Evolutionary conservation across 2,888 invertebrate species (phyloP).

Genomic region (Idaea aversata): DNA sequence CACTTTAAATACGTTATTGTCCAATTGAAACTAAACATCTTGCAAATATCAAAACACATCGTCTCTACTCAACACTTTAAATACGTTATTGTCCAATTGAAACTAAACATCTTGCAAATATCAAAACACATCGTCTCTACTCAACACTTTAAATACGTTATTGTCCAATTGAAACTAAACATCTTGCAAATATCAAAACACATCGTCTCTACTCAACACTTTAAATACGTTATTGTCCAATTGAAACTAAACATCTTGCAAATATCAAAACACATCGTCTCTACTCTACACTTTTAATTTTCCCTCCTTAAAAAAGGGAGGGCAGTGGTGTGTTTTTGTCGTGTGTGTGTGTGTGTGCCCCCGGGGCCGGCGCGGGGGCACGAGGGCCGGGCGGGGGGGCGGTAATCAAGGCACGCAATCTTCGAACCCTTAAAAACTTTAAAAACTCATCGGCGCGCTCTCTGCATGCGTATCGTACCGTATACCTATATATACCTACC

Average conservation of each 20-base stretch:
- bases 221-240: neutral
- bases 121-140: too few relatives aligned
- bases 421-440: slow-evolving; percentile 83
- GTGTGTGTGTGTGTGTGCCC: slow-evolving; percentile 55
- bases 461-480: slow-evolving; percentile 39
- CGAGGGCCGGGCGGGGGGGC: slow-evolving; percentile 45
- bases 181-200: too few relatives aligned
- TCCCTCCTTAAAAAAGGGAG: slow-evolving; percentile 80
- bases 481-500: slow-evolving; percentile 14
- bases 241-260: slow-evolving; percentile 47
- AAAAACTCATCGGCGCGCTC: slow-evolving; percentile 73
- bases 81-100: too few relatives aligned
- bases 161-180: too few relatives aligned
- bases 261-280: slow-evolving; percentile 56
- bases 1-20: too few relatives aligned
- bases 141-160: too few relatives aligned
- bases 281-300: slow-evolving; percentile 74
- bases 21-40: too few relatives aligned
- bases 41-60: too few relatives aligned
- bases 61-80: too few relatives aligned
- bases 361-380: slow-evolving; percentile 3
- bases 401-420: slow-evolving; percentile 84
- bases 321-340: slow-evolving; percentile 67
- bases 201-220: too few relatives aligned
- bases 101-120: too few relatives aligned